phyloP scores from a whole-genome alignment of 2,888 invertebrate genomes.

The Apotomis betuletana region DNA sequence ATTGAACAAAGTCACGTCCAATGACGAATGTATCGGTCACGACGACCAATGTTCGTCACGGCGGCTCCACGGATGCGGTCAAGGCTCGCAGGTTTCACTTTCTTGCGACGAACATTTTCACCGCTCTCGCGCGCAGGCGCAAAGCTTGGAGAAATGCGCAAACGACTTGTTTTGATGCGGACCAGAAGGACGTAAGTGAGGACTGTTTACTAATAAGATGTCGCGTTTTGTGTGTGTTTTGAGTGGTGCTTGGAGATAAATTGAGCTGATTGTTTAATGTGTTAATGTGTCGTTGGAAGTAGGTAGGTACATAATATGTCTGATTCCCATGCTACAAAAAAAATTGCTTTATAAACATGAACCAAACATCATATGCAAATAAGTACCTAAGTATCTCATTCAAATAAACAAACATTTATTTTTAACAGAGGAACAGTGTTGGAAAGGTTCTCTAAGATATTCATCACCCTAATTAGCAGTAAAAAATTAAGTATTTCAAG shows the following conservation, averaged over 20 bases:
- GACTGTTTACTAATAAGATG: neutral
- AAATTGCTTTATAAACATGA: too few species aligned
- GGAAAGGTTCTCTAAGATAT: too few species aligned
- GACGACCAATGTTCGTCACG: conserved; percentile 13
- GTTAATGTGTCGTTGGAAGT: conserved; percentile 2
- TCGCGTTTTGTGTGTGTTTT: neutral
- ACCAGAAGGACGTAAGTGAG: neutral
- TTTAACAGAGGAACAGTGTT: too few species aligned
- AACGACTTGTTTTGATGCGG: neutral
- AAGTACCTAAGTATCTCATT: too few species aligned
- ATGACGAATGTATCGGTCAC: conserved; percentile 5
- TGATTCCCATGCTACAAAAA: too few species aligned
- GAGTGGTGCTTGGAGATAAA: neutral
- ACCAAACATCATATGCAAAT: too few species aligned
- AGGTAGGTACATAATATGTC: too few species aligned
- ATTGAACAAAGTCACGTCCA: neutral
- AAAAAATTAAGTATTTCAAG: too few species aligned
- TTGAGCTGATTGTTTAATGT: conserved; percentile 21
- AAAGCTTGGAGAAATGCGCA: conserved; percentile 44
- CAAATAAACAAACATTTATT: too few species aligned
- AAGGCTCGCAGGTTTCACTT: conserved; percentile 80
- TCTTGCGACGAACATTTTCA: conserved; percentile 73
- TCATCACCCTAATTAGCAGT: too few species aligned
- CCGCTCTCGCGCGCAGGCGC: conserved; percentile 64
- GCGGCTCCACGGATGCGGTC: conserved; percentile 63